Evolutionary conservation across 37 sponge, comb jelly and placozoan genomes (phyloP).

Genomic region (Haliclona indistincta): DNA sequence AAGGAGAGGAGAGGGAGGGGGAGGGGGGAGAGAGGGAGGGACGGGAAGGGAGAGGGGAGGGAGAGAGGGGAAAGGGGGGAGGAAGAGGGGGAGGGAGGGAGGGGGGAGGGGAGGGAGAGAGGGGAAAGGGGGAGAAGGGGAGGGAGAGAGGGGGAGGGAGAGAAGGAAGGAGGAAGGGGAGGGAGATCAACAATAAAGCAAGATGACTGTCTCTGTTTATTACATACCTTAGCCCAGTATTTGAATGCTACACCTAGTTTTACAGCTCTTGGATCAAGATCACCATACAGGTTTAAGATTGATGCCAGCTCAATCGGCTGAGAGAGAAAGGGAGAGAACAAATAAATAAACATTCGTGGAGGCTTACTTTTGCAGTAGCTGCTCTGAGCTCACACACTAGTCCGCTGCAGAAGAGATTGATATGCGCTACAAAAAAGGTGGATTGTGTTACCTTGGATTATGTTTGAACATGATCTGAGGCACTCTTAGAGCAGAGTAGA

Average conservation of each 20-base stretch:
- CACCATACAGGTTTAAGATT: conserved; percentile 32
- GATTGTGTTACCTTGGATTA: conserved; percentile 16
- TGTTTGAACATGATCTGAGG: conserved; percentile 31
- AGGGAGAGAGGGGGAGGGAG: neutral
- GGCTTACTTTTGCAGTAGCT: neutral
- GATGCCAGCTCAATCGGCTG: neutral
- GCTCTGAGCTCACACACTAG: conserved; percentile 1
- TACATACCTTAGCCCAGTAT: conserved; percentile 7
- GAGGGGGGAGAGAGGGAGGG: neutral
- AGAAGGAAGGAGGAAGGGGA: neutral
- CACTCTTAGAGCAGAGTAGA: conserved; percentile 23
- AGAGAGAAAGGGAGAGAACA: too few relatives aligned
- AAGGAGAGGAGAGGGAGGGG: neutral
- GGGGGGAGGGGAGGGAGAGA: neutral
- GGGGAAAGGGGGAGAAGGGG: neutral
- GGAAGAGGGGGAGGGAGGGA: neutral
- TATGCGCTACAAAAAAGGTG: neutral
- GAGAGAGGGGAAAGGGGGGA: neutral
- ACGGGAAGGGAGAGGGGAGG: neutral
- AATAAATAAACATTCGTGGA: too few relatives aligned
- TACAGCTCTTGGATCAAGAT: conserved; percentile 34
- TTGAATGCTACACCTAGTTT: neutral
- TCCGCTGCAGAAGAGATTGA: neutral
- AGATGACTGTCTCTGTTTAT: too few relatives aligned
- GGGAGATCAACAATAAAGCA: neutral